Percentiles rank a stretch among this genome's conserved stretches.
phyloP scores from a whole-genome alignment of 2,797 vertebrate species.

The Sebastolobus altivelis region DNA sequence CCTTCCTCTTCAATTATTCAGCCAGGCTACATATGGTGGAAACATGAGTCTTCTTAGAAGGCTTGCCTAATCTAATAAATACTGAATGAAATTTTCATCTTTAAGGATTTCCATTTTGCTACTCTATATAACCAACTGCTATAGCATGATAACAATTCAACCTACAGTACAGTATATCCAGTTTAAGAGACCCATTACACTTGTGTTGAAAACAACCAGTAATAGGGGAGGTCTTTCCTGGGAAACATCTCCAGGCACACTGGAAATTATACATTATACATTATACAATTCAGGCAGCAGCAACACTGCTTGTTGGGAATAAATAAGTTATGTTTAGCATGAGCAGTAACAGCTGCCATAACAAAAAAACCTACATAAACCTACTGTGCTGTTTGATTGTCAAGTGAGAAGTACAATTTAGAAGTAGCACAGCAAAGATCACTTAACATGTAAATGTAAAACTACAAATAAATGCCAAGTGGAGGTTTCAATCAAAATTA shows the following conservation, averaged over 20 bases:
- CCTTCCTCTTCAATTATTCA: conserved; percentile 35
- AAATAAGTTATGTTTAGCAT: conserved; percentile 22
- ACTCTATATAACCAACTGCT: background rate
- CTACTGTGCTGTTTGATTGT: background rate
- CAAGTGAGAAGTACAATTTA: background rate
- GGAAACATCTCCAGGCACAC: conserved; percentile 35
- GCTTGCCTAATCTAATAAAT: conserved; percentile 33
- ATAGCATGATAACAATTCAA: conserved; percentile 8
- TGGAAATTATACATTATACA: conserved; percentile 2
- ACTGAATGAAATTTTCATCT: conserved; percentile 26
- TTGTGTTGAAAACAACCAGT: conserved; percentile 15
- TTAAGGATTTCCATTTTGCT: conserved; percentile 18
- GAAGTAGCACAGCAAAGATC: background rate
- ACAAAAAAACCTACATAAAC: conserved; percentile 8
- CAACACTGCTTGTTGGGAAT: conserved; percentile 30
- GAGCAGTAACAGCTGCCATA: conserved; percentile 1
- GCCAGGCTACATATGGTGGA: background rate
- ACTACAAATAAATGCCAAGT: conserved; percentile 1
- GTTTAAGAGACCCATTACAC: conserved; percentile 27
- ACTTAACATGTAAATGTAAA: background rate
- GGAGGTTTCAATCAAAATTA: conserved; percentile 8
- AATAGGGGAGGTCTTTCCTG: conserved; percentile 19
- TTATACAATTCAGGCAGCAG: conserved; percentile 19
- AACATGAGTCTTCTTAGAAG: background rate
- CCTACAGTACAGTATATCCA: conserved; percentile 20